Evolutionary conservation across 2,797 vertebrate genomes (phyloP).

Genomic region (Sebastes diaconus): DNA sequence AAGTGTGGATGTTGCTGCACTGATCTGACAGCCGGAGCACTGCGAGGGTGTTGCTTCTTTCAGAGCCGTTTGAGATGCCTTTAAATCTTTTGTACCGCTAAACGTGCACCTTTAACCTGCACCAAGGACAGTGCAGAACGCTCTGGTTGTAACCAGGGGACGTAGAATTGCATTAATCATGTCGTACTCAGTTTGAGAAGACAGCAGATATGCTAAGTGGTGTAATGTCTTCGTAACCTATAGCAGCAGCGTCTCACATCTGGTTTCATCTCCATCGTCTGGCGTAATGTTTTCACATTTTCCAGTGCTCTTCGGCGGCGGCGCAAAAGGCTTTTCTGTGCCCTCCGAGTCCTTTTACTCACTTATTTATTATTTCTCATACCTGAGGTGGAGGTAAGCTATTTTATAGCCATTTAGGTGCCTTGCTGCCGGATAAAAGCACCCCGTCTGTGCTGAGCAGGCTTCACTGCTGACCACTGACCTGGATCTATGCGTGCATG

Average conservation of each 20-base stretch:
- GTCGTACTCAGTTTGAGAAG: not conserved
- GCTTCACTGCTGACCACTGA: slow-evolving; percentile 41
- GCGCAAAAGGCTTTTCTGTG: slow-evolving; percentile 15
- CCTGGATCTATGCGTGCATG: slow-evolving; percentile 21
- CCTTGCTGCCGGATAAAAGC: slow-evolving; percentile 22
- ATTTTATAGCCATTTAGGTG: slow-evolving; percentile 26
- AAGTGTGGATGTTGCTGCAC: slow-evolving; percentile 40
- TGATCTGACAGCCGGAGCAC: slow-evolving; percentile 35
- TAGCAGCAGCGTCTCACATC: slow-evolving; percentile 1
- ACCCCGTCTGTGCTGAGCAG: slow-evolving; percentile 8
- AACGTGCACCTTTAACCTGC: slow-evolving; percentile 29
- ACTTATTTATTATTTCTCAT: slow-evolving; percentile 46
- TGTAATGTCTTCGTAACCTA: not conserved
- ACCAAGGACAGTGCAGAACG: not conserved
- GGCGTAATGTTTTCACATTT: slow-evolving; percentile 23
- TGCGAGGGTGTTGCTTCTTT: slow-evolving; percentile 4
- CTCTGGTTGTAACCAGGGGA: not conserved
- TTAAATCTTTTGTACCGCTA: not conserved
- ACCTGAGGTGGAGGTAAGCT: slow-evolving; percentile 13
- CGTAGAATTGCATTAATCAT: not conserved
- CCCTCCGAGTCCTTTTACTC: slow-evolving; percentile 10
- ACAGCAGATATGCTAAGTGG: not conserved
- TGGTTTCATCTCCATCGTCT: slow-evolving; percentile 17
- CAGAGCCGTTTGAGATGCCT: not conserved
- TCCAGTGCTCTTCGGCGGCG: slow-evolving; percentile 14